Conservation (phyloP, 2,888 invertebrate genomes). For the Eupithecia insigniata region DNA sequence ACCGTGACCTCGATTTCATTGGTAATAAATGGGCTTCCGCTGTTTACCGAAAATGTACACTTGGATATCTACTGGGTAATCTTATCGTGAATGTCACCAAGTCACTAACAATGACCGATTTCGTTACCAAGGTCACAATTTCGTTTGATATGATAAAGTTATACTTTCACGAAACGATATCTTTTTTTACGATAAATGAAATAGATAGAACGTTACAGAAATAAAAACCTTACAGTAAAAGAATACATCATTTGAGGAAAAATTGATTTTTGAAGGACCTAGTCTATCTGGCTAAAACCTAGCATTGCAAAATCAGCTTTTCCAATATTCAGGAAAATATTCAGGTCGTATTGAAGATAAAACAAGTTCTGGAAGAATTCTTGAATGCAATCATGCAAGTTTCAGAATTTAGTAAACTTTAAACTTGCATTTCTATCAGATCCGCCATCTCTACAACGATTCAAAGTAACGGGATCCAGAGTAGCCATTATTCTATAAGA, state of each 20-base stretch:
- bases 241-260: no score
- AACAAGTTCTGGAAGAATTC: background rate
- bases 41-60: conserved; percentile 1
- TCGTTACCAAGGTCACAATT: conserved; percentile 38
- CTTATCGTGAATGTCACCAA: conserved; percentile 43
- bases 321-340: background rate
- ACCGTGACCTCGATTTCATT: background rate
- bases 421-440: conserved; percentile 9
- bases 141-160: conserved; percentile 31
- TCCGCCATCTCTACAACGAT: conserved; percentile 11
- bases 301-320: background rate
- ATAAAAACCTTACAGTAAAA: background rate
- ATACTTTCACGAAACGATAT: conserved; percentile 31
- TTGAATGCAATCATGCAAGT: background rate
- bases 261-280: background rate
- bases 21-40: background rate
- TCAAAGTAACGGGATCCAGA: conserved; percentile 18
- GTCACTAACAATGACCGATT: conserved; percentile 45
- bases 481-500: conserved; percentile 23
- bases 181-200: background rate
- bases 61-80: conserved; percentile 31
- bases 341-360: background rate
- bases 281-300: background rate
- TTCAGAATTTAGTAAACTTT: background rate
- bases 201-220: background rate